Percentiles rank a stretch among this genome's conserved stretches.
These are phyloP conservation scores for Pachymerium ferrugineum DNA, from an alignment of 2,888 invertebrate genomes.

Conservation along the genomic window DNA sequence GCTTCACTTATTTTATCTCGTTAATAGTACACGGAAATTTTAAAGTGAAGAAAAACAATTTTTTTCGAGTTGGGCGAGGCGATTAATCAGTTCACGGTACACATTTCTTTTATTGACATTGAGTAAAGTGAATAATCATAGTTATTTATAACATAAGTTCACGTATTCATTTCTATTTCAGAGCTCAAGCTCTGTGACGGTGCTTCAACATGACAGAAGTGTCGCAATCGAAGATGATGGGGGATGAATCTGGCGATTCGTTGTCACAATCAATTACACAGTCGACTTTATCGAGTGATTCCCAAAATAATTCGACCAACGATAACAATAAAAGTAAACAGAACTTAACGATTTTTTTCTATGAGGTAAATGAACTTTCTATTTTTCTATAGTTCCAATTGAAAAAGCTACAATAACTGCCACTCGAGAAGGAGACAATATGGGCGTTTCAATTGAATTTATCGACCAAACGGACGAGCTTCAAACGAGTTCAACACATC, in stretches of 20 bases:
- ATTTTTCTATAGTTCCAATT: neutral
- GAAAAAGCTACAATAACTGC: neutral
- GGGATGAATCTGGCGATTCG: too few relatives aligned
- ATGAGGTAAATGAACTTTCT: neutral
- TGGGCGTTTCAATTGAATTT: neutral
- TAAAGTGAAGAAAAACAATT: too few relatives aligned
- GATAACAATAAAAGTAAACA: neutral
- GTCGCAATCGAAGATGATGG: neutral
- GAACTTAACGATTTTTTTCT: neutral
- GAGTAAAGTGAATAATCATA: too few relatives aligned
- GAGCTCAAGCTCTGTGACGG: neutral
- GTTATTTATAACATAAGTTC: neutral
- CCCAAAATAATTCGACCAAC: neutral
- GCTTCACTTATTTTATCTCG: too few relatives aligned
- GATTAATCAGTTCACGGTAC: too few relatives aligned
- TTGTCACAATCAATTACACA: neutral
- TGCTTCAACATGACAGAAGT: neutral
- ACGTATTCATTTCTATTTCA: too few relatives aligned
- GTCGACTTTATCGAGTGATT: neutral
- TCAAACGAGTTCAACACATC: neutral
- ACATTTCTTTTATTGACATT: neutral
- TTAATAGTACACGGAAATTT: too few relatives aligned
- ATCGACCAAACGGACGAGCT: neutral
- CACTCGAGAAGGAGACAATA: neutral
- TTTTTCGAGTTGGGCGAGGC: too few relatives aligned